Base-by-base conservation (phyloP, 2,888 invertebrate species). In the Drosophila colorata region DNA sequence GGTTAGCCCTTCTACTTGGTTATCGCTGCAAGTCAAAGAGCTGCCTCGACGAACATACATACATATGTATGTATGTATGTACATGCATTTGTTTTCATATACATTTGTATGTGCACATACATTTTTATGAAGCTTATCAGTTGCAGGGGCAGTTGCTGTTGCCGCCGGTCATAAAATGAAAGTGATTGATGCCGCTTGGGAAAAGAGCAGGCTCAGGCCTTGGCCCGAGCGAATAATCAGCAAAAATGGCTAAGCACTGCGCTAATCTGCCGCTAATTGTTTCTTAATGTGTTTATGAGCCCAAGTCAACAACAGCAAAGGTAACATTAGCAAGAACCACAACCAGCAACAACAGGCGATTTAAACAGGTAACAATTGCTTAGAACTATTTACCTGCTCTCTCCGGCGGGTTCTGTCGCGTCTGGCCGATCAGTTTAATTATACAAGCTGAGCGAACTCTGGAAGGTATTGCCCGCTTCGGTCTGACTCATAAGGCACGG, bases 251-350 rank as follows among this genome's bases (percentile, higher is more conserved):
- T 16, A 49, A 60, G 44, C 58, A 16, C 37, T 43, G 35, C 46
- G 80, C 78, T 88, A 86, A 88, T 88, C 88, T 76, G n/a, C 43
- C 33, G 63, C 88, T 88, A 84, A 84, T 84, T 86, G 83, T 55
- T 88, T 86, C 87, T 88, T 88, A 80, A 84, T 84, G 87, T 72
- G 58, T 83, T 74, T 69, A 72, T 52, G 69, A 73, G 47, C 43
- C 67, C n/a, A 44, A 69, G 58, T 65, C 72, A 70, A 57, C 58
- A 44, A 40, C 16, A 13, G 31, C 38, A 18, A 28, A 2, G 28
- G 9, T 9, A 28, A 28, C 28, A 28, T 28, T 28, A 40, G 46
- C 47, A 28, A 28, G 9, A 28, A 33, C 31, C 11, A 33, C 33
- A 33, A 13, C 11, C 1, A 31, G 16, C 16, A 14, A 41, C 5